Percentiles rank a stretch among this genome's conserved stretches.
Evolutionary conservation across 1,140 invertebrate species (phyloP).

Genomic region (Penaeus chinensis): DNA sequence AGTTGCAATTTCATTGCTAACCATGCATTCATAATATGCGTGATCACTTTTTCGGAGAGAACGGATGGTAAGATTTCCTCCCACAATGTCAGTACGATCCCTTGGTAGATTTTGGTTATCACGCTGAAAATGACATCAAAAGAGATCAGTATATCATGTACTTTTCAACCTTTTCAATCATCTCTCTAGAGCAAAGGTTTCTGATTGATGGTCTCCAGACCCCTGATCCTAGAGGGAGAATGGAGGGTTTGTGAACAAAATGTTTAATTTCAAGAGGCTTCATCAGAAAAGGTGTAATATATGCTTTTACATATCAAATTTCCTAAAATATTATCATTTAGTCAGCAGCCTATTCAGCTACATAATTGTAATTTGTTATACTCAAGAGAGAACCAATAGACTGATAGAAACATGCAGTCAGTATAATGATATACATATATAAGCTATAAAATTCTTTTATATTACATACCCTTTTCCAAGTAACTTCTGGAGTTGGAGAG

Average conservation of each 20-base stretch:
- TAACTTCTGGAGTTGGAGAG: slow-evolving; percentile 88
- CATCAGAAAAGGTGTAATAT: no score
- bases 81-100: slow-evolving; percentile 79
- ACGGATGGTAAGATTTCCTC: slow-evolving; percentile 92
- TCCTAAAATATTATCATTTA: no score
- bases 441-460: neutral
- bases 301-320: no score
- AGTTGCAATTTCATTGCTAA: slow-evolving; percentile 90
- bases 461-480: slow-evolving; percentile 86
- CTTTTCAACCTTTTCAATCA: no score
- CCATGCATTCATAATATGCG: slow-evolving; percentile 94
- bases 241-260: no score
- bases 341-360: no score
- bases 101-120: slow-evolving; percentile 85
- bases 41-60: slow-evolving; percentile 89
- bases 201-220: no score
- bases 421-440: neutral
- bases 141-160: neutral
- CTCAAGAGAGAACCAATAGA: no score
- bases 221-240: neutral
- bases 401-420: no score
- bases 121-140: slow-evolving; percentile 71
- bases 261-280: no score
- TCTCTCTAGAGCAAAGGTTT: neutral
- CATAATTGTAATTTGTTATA: no score